These are phyloP conservation scores for Loripinus fragilis DNA, from an alignment of 2,888 invertebrate species.

Conservation along the genomic window DNA sequence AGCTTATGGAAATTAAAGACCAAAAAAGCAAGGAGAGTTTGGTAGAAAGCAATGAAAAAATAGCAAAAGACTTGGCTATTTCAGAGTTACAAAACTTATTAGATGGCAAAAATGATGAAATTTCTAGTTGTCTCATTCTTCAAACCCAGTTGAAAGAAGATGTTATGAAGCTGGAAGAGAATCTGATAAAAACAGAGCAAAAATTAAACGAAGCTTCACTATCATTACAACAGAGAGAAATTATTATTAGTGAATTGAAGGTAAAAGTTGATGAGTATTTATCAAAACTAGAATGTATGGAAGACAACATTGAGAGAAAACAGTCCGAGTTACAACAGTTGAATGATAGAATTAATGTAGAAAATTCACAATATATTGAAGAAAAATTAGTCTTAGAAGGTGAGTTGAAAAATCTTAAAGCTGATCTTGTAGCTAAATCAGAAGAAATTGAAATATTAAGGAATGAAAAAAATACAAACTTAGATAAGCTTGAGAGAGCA, in stretches of 20 bases:
- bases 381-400: constrained; percentile 29
- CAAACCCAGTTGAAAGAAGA: not conserved
- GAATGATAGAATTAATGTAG: constrained; percentile 38
- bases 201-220: not conserved
- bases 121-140: not conserved
- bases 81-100: constrained; percentile 10
- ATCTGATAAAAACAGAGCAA: constrained; percentile 7
- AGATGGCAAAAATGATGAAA: constrained; percentile 10
- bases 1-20: constrained; percentile 9
- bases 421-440: constrained; percentile 13
- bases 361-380: constrained; percentile 37
- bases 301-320: constrained; percentile 13
- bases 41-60: not conserved
- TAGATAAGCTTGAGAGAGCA: not conserved
- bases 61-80: constrained; percentile 5
- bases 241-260: not conserved
- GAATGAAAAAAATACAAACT: not conserved
- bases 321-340: constrained; percentile 35
- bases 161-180: constrained; percentile 21
- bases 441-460: constrained; percentile 29
- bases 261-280: constrained; percentile 10
- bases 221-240: not conserved
- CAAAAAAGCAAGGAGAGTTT: not conserved
- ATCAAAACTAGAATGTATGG: constrained; percentile 22
- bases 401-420: constrained; percentile 28